Percentiles rank a stretch among this genome's conserved stretches.
phyloP scores from a whole-genome alignment of 2,888 invertebrate species.

The Tromatobia lineatoria region DNA sequence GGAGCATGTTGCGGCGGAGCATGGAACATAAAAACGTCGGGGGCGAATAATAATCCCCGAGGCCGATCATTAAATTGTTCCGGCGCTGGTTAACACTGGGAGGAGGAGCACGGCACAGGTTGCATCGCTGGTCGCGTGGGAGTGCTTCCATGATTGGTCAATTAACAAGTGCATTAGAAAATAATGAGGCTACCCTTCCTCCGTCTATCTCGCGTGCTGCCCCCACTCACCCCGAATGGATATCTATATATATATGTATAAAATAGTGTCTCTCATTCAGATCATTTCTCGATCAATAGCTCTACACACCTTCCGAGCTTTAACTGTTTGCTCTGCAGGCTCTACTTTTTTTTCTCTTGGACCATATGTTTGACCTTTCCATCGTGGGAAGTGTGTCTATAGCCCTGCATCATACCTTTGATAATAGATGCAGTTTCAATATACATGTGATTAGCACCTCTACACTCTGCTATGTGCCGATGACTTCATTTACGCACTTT shows the following conservation, averaged over 20 bases:
- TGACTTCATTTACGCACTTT: conserved; percentile 5
- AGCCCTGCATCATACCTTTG: not conserved
- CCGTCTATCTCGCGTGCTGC: conserved; percentile 27
- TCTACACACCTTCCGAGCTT: conserved; percentile 23
- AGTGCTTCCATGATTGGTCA: conserved; percentile 82
- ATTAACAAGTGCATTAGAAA: conserved; percentile 84
- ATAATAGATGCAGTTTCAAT: conserved; percentile 33
- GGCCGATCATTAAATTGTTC: conserved; percentile 85
- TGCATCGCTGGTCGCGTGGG: conserved; percentile 68
- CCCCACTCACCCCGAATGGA: conserved; percentile 7
- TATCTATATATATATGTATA: not conserved
- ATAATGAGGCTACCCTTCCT: conserved; percentile 80
- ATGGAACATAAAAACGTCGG: conserved; percentile 72
- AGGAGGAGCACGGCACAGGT: conserved; percentile 60
- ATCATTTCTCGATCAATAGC: conserved; percentile 33
- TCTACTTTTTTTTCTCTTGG: conserved; percentile 9
- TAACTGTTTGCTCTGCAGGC: not conserved
- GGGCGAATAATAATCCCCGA: conserved; percentile 79
- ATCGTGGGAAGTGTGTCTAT: not conserved
- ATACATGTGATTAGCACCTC: conserved; percentile 4
- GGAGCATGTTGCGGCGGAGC: conserved; percentile 61
- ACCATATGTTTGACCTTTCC: not conserved
- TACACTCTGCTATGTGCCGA: not conserved
- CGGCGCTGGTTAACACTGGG: conserved; percentile 82
- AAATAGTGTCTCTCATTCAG: conserved; percentile 29